These are phyloP conservation scores for Rhea americana DNA, from an alignment of 2,113 vertebrate genomes.

Conservation along the genomic window DNA sequence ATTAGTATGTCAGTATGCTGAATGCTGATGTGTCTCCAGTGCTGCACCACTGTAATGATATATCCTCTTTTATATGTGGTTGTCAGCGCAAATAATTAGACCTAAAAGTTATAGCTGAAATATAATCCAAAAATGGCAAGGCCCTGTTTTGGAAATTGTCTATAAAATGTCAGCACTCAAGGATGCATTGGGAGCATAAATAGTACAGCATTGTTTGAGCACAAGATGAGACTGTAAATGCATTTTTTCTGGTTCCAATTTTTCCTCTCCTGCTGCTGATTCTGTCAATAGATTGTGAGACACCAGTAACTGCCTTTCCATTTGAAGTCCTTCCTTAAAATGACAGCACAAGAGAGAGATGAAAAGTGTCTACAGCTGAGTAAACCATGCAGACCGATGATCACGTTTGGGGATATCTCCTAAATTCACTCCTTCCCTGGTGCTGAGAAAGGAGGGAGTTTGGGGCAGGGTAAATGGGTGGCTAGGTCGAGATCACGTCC, in stretches of 20 bases:
- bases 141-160: conserved; percentile 82
- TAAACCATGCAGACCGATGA: conserved; percentile 27
- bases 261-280: conserved; percentile 73
- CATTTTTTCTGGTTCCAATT: conserved; percentile 64
- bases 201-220: conserved; percentile 77
- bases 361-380: conserved; percentile 3
- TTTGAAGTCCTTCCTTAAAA: conserved; percentile 51
- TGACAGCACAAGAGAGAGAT: neutral
- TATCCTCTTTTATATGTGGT: conserved; percentile 78
- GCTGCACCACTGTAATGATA: conserved; percentile 74
- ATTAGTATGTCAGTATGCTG: conserved; percentile 79
- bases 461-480: neutral
- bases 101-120: conserved; percentile 85
- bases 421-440: neutral
- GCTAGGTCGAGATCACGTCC: rapidly evolving
- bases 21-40: conserved; percentile 74
- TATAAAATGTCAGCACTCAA: conserved; percentile 80
- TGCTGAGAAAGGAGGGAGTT: neutral
- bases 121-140: conserved; percentile 82
- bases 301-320: conserved; percentile 33
- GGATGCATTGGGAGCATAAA: conserved; percentile 73
- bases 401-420: conserved; percentile 1
- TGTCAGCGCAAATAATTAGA: conserved; percentile 83
- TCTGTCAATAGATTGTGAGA: conserved; percentile 72
- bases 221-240: conserved; percentile 74